phyloP scores from a whole-genome alignment of 1,140 invertebrate genomes.

The Metaphire vulgaris region DNA sequence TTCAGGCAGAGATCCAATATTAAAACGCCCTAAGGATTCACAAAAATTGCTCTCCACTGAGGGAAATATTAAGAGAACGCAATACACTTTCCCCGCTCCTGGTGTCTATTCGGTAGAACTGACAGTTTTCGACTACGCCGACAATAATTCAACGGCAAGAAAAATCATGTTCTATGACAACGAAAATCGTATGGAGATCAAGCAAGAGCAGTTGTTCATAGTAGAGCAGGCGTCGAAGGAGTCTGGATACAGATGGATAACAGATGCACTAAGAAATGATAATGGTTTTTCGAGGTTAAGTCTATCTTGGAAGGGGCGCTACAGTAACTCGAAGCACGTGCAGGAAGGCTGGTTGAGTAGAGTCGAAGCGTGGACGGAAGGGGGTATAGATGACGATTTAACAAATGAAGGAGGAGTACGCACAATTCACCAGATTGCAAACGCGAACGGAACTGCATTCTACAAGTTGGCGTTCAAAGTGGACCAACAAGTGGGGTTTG shows the following conservation, averaged over 20 bases:
- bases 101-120: not conserved
- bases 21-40: too few relatives aligned
- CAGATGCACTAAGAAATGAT: not conserved
- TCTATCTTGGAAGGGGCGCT: not conserved
- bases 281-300: not conserved
- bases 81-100: not conserved
- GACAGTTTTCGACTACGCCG: not conserved
- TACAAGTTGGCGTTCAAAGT: not conserved
- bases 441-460: not conserved
- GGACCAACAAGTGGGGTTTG: not conserved
- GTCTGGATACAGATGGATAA: constrained; percentile 1
- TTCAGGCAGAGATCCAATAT: too few relatives aligned
- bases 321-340: not conserved
- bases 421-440: not conserved
- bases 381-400: not conserved
- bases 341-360: not conserved
- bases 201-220: not conserved
- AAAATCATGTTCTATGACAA: not conserved
- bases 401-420: not conserved
- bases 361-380: not conserved
- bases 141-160: not conserved
- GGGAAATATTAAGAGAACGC: too few relatives aligned
- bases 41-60: too few relatives aligned
- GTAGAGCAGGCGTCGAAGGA: not conserved
- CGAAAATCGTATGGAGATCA: not conserved